phyloP scores from a whole-genome alignment of 2,113 vertebrate genomes.

The rabbit (Oryctolagus cuniculus) region mOryCun1.1 NC_091438.1:144604501-144605000 shows the following conservation, averaged over 20 bases:
- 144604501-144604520: not conserved
- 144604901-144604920: conserved; percentile 50
- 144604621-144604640: not conserved
- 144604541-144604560: not conserved
- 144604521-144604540: not conserved
- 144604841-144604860: conserved; percentile 57
- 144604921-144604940: conserved; percentile 38
- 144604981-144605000: conserved; percentile 45
- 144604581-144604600: not conserved
- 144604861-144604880: conserved; percentile 26
- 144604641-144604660: not conserved
- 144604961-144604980: not conserved
- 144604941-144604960: conserved; percentile 6
- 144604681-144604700: not conserved
- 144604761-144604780: not conserved
- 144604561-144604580: not conserved
- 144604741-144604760: not conserved
- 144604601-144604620: not conserved
- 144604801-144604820: not conserved
- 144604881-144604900: conserved; percentile 72
- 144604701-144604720: not conserved
- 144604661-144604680: not conserved
- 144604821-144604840: conserved; percentile 52
- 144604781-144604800: conserved; percentile 34
- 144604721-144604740: not conserved